These are phyloP conservation scores for Pomatorhinus ruficollis DNA, from an alignment of 2,113 vertebrate genomes.

Conservation along the genomic window DNA sequence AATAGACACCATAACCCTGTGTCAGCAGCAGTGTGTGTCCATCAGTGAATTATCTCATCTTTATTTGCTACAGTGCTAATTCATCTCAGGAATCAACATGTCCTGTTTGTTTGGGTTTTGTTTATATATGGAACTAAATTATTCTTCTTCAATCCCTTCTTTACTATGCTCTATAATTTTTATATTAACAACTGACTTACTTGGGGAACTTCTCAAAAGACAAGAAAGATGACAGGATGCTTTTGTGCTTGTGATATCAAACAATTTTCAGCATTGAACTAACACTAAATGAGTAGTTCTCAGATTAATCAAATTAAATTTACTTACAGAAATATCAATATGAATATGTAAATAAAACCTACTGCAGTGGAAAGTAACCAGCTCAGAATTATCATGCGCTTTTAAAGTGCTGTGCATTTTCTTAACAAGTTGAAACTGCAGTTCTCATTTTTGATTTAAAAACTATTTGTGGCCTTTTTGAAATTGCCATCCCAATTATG, in stretches of 20 bases:
- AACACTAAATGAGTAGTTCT: neutral
- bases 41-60: neutral
- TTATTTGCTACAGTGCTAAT: neutral
- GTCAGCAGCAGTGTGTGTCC: neutral
- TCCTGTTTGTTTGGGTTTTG: neutral
- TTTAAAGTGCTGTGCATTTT: neutral
- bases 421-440: neutral
- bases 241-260: neutral
- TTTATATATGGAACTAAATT: neutral
- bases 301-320: neutral
- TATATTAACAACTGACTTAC: neutral
- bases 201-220: neutral
- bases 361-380: neutral
- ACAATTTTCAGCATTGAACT: neutral
- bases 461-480: neutral
- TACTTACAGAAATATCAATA: neutral
- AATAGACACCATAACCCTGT: neutral
- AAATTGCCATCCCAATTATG: neutral
- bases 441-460: neutral
- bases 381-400: neutral
- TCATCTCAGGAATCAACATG: neutral
- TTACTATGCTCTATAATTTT: neutral
- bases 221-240: neutral
- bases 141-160: neutral
- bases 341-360: neutral